Percentiles rank a stretch among this genome's conserved stretches.
Conservation (phyloP, 2,888 invertebrate genomes). For the Chaitophorus viminalis region DNA sequence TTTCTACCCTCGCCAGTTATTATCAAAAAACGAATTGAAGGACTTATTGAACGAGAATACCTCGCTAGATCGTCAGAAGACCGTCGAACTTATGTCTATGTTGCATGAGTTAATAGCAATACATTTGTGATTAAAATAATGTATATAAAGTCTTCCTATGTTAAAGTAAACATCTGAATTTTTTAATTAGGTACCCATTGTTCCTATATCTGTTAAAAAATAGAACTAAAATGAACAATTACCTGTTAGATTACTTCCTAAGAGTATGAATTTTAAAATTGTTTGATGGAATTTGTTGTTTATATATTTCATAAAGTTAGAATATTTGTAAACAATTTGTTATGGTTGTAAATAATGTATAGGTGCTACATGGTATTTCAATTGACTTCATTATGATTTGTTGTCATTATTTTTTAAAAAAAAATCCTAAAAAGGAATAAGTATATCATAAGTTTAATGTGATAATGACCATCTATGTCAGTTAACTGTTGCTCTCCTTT, state of each 20-base stretch:
- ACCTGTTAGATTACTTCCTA: slow-evolving; percentile 18
- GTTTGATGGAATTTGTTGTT: slow-evolving; percentile 30
- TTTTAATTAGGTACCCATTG: slow-evolving; percentile 39
- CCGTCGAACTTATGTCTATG: slow-evolving; percentile 68
- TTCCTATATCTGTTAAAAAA: slow-evolving; percentile 50
- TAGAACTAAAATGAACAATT: slow-evolving; percentile 33
- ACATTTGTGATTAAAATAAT: neutral
- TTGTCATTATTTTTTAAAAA: neutral
- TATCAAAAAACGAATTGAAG: slow-evolving; percentile 99
- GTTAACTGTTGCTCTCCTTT: neutral
- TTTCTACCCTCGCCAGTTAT: slow-evolving; percentile 98
- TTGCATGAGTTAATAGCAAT: slow-evolving; percentile 26
- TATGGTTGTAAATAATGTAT: slow-evolving; percentile 16
- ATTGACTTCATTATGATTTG: slow-evolving; percentile 5
- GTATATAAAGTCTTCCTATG: slow-evolving; percentile 32
- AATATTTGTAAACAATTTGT: neutral
- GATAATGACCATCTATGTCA: slow-evolving; percentile 10
- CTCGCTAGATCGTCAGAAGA: slow-evolving; percentile 97
- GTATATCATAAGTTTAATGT: slow-evolving; percentile 16
- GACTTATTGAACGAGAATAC: slow-evolving; percentile 98
- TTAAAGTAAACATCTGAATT: slow-evolving; percentile 5
- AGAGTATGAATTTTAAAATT: neutral
- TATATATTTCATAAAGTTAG: neutral
- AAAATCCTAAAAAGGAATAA: neutral
- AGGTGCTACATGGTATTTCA: slow-evolving; percentile 48